These are phyloP conservation scores for Phalacrocorax carbo DNA, from an alignment of 2,113 vertebrate genomes.

Conservation along the genomic window DNA sequence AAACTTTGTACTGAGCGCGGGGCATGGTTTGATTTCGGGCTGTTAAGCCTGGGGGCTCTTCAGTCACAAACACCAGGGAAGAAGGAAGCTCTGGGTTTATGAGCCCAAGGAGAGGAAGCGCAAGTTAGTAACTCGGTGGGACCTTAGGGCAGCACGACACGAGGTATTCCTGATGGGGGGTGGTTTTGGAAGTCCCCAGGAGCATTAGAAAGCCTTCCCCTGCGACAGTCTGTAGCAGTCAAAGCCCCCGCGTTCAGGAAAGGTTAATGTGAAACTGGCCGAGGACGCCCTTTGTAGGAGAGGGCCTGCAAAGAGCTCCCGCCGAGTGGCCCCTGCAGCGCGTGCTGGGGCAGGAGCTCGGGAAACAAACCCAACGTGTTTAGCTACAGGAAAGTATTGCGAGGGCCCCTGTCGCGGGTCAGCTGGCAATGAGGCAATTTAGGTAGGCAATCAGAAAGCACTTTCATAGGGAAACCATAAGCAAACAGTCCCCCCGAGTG, in stretches of 20 bases:
- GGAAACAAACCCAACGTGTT: not conserved
- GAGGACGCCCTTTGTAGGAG: not conserved
- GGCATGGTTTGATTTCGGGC: not conserved
- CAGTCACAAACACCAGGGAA: not conserved
- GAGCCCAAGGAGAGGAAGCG: too few species aligned
- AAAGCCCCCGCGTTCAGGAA: not conserved
- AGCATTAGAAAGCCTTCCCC: not conserved
- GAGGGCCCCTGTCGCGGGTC: too few species aligned
- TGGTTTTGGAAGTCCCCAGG: not conserved
- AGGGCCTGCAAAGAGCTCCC: not conserved
- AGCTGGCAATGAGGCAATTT: too few species aligned
- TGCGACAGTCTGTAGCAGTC: not conserved
- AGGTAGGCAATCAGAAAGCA: too few species aligned
- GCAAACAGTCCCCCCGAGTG: too few species aligned
- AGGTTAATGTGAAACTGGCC: not conserved
- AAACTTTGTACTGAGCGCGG: not conserved
- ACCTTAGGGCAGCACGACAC: not conserved
- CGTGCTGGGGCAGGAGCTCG: too few species aligned
- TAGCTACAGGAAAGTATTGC: not conserved
- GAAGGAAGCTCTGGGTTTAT: not conserved
- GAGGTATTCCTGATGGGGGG: not conserved
- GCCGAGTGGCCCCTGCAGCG: accelerated
- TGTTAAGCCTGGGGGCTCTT: not conserved
- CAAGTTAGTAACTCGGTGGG: not conserved
- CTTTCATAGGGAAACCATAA: too few species aligned